These are phyloP conservation scores for Craterocephalus amniculus DNA, from an alignment of 2,797 vertebrate genomes.

Conservation along the genomic window DNA sequence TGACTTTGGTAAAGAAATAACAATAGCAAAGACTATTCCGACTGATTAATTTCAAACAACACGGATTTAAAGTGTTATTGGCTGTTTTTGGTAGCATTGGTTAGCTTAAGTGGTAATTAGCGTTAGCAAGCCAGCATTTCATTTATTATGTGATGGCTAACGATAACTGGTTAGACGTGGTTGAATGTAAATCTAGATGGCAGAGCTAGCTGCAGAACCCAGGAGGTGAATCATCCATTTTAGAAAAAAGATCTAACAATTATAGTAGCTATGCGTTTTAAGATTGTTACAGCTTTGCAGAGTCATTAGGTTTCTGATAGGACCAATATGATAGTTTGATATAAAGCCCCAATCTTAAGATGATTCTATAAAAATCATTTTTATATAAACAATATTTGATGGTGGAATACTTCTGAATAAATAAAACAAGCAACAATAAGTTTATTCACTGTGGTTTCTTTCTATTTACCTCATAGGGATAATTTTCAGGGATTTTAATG, in stretches of 20 bases:
- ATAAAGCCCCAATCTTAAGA: not conserved
- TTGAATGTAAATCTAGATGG: constrained; percentile 22
- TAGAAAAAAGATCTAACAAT: constrained; percentile 32
- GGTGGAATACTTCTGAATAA: not conserved
- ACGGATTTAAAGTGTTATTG: not conserved
- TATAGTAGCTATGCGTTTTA: not conserved
- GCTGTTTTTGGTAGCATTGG: not conserved
- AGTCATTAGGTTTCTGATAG: constrained; percentile 15
- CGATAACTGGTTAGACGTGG: constrained; percentile 39
- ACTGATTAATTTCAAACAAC: not conserved
- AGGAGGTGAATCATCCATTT: constrained; percentile 43
- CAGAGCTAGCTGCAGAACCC: constrained; percentile 29
- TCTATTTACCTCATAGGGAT: not conserved
- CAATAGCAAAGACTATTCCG: not conserved
- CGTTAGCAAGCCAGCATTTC: constrained; percentile 41
- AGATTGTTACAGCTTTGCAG: constrained; percentile 25
- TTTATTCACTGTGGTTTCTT: not conserved
- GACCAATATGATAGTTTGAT: not conserved
- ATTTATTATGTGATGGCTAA: constrained; percentile 42
- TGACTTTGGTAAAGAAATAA: not conserved
- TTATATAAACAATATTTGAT: not conserved
- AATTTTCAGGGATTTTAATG: not conserved
- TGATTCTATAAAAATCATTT: constrained; percentile 1
- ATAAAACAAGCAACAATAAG: not conserved
- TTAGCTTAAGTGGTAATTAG: constrained; percentile 22